Conservation (phyloP, 2,888 invertebrate genomes). For the Dastarcus helophoroides region DNA sequence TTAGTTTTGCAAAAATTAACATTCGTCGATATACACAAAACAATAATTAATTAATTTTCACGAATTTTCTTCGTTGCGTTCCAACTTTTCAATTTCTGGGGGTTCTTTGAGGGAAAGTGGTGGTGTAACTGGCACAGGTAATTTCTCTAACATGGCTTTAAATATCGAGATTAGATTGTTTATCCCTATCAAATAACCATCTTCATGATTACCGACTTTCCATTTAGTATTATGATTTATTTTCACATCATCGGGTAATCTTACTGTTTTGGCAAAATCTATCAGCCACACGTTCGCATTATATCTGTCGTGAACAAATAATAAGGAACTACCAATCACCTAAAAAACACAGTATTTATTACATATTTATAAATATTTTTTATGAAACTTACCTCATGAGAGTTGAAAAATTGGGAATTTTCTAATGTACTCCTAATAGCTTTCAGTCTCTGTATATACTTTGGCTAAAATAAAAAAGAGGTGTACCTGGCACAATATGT, state of each 20-base stretch:
- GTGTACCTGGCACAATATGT: too few species aligned
- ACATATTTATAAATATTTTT: neutral
- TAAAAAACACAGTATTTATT: conserved; percentile 27
- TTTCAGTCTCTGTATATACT: conserved; percentile 74
- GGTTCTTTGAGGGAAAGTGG: conserved; percentile 28
- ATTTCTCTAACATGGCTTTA: conserved; percentile 45
- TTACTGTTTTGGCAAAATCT: conserved; percentile 92
- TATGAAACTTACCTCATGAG: conserved; percentile 61
- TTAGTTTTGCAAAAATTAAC: too few species aligned
- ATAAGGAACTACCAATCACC: conserved; percentile 86
- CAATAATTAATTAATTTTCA: too few species aligned
- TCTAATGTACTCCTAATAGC: conserved; percentile 73
- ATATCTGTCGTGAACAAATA: conserved; percentile 86
- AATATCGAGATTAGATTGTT: conserved; percentile 84
- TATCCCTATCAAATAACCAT: conserved; percentile 87
- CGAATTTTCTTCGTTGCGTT: too few species aligned
- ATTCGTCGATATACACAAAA: too few species aligned
- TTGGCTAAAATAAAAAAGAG: conserved; percentile 47
- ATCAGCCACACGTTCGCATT: conserved; percentile 93
- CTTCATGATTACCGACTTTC: conserved; percentile 94
- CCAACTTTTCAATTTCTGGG: conserved; percentile 21
- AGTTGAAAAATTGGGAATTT: conserved; percentile 79
- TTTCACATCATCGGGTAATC: conserved; percentile 58
- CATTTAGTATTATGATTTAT: conserved; percentile 76
- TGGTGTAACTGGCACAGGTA: conserved; percentile 30